phyloP scores from a whole-genome alignment of 2,888 invertebrate genomes.

The Melanostoma mellinum region DNA sequence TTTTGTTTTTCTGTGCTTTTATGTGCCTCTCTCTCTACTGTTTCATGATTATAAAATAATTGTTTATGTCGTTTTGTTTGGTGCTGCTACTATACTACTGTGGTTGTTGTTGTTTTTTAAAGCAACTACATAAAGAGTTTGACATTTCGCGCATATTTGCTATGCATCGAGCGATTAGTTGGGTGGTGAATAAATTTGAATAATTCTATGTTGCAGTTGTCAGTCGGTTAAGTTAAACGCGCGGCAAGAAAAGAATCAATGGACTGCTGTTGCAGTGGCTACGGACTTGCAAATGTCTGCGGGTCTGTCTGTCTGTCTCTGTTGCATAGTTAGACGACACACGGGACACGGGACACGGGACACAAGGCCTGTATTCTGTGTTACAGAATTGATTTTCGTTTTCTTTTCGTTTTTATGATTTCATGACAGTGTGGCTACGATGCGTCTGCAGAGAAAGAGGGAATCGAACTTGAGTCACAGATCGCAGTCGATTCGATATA shows the following conservation, averaged over 20 bases:
- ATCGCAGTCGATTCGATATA: background rate
- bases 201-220: constrained; percentile 60
- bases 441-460: constrained; percentile 23
- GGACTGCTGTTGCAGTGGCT: constrained; percentile 10
- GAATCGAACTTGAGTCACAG: constrained; percentile 25
- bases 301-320: constrained; percentile 28
- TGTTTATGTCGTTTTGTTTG: constrained; percentile 7
- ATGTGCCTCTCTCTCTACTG: background rate
- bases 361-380: no score
- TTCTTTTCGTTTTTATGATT: constrained; percentile 7
- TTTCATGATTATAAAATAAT: constrained; percentile 37
- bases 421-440: constrained; percentile 27
- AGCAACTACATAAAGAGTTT: constrained; percentile 14
- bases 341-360: no score
- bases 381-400: constrained; percentile 12
- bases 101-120: constrained; percentile 12
- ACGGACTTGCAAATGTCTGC: constrained; percentile 37
- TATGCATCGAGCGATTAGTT: constrained; percentile 56
- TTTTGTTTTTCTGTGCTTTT: background rate
- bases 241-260: constrained; percentile 8
- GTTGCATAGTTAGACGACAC: constrained; percentile 6
- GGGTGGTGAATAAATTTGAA: constrained; percentile 61
- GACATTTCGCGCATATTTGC: constrained; percentile 26
- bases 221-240: constrained; percentile 8
- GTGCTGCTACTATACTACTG: background rate